Conservation (phyloP, 1,140 invertebrate genomes). For the Zophobas morio region DNA sequence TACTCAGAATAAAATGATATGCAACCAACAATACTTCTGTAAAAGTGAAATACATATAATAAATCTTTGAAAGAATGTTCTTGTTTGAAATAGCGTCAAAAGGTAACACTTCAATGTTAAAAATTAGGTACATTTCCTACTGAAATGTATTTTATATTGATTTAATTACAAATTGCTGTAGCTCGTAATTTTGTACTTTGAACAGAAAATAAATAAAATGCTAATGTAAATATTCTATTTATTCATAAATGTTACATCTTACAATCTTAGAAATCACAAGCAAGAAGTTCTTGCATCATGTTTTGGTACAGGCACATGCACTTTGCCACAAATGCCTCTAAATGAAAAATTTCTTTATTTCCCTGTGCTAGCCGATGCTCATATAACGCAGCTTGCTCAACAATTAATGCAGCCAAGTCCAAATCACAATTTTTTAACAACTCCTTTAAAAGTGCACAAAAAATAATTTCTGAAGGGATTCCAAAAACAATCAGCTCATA, state of each 20-base stretch:
- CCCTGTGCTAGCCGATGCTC: constrained; percentile 93
- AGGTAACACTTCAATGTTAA: too few species aligned
- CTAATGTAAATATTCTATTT: neutral
- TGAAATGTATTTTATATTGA: too few species aligned
- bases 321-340: constrained; percentile 96
- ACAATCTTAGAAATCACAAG: constrained; percentile 33
- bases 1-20: too few species aligned
- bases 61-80: too few species aligned
- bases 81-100: too few species aligned
- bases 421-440: constrained; percentile 92
- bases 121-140: too few species aligned
- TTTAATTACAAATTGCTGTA: too few species aligned
- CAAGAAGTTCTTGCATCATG: constrained; percentile 44
- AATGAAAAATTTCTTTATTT: constrained; percentile 95
- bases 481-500: constrained; percentile 96
- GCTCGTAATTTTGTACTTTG: too few species aligned
- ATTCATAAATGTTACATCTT: neutral
- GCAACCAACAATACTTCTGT: too few species aligned
- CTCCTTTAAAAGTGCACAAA: constrained; percentile 89
- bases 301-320: constrained; percentile 95
- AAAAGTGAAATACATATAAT: too few species aligned
- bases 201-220: too few species aligned
- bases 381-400: constrained; percentile 87
- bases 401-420: constrained; percentile 88
- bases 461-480: constrained; percentile 95